Base-by-base conservation (phyloP, 2,888 invertebrate species). In the Adelphocoris suturalis region DNA sequence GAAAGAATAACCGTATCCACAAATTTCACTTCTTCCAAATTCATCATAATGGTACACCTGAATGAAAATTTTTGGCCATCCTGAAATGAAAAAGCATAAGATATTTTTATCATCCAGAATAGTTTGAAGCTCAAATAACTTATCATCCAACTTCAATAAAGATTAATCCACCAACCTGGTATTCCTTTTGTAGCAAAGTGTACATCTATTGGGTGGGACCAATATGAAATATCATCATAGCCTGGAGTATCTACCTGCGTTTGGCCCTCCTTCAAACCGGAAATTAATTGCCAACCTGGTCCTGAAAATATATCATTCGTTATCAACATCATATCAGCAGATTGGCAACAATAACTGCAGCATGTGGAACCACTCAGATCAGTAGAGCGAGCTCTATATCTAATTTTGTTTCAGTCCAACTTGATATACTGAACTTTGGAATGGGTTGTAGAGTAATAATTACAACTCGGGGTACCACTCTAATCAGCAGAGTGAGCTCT, bases 1-100 rank as follows among this genome's bases (percentile, higher is more conserved):
- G 92, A 96, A 96, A 91, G 96, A 95, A 92, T 96, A 96, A 57
- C 98, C 97, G 93, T 99, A 99, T 7, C 98, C 98, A 92, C 96
- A 96, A 90, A 97, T 95, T 95, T 99, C 97, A 93, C 97, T 96
- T 91, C 99, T 95, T 13, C 97, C 97, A 93, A 97, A 95, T 91
- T 95, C 95, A 94, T 99, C 99, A 91, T 98, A 96, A 92, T 98
- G 97, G 95, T 97, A 99, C n/a, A 99, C 96, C 95, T 99, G 98
- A 52, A 99, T 93, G 92, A 97, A 96, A 91, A 99, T 94, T 94
- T 98, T 98, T 9, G 99, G 99, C 97, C 99, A 99, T 92, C 98
- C 97, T 97, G 92, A 81, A 93, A 37, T 84, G 47, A 90, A 90
- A 28, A 11, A 16, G 57, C 16, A n/a, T n/a, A 57, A 12, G 5